Evolutionary conservation across 2,888 invertebrate genomes (phyloP), one percentile per base, ranked within the genome.

Genomic region (Liodrosophila aerea): DNA sequence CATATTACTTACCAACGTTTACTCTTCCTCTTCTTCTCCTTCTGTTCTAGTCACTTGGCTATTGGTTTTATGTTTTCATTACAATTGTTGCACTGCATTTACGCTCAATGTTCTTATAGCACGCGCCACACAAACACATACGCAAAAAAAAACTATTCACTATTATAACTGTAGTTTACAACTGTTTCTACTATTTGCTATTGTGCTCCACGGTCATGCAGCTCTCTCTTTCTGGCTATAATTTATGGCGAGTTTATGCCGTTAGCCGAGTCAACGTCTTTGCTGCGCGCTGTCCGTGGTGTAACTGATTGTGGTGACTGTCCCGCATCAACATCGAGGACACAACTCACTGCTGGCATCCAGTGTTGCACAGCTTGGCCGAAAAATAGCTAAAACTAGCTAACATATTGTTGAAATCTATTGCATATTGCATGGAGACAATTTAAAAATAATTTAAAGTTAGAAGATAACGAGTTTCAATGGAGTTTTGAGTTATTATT

Each of bases 251-350:
- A 9, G n/a, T n/a, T 46, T 46, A 50, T 53, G 39, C 7, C 41
- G 34, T 16, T n/a, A 8, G 37, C 29, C 18, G 9, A 8, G 11
- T 22, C 11, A 27, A 50, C 63, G 74, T 75, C 60, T 67, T 46
- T 37, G 53, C 73, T 82, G 67, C 73, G 54, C 68, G 67, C 70
- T 82, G 76, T 64, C 54, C 62, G 76, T 78, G 67, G 65, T 82
- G 62, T 67, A 63, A 78, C 77, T 78, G 75, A 27, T 57, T 50
- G n/a, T 11, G 9, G 18, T 11, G 5, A 18, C 18, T 7, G 11
- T 3, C 16, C 8, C 47, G 37, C 44, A 50, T 64, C 34, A 33
- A 61, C 61, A 53, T 64, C 64, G 70, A 70, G 69, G 69, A 64
- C 64, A 70, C 69, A n/a, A 8, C 44, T 31, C 11, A 8, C 53